Evolutionary conservation across 2,797 vertebrate species (phyloP).

Genomic region (Antennarius maculatus): DNA sequence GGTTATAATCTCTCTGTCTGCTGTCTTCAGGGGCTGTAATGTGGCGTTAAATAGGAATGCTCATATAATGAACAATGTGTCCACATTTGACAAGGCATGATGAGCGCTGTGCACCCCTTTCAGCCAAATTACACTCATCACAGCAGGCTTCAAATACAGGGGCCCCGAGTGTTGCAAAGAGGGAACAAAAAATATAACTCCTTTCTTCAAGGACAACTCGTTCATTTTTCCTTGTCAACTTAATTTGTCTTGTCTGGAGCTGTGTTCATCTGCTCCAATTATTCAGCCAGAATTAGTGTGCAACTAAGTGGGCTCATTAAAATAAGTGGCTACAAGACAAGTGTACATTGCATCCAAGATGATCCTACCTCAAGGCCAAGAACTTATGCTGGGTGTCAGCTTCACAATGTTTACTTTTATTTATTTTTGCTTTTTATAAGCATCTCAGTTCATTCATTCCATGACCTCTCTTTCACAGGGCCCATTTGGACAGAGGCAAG

Average conservation of each 20-base stretch:
- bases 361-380: slow-evolving; percentile 61
- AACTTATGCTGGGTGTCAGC: slow-evolving; percentile 53
- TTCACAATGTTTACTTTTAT: slow-evolving; percentile 50
- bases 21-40: slow-evolving; percentile 69
- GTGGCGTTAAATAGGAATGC: slow-evolving; percentile 79
- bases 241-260: slow-evolving; percentile 51
- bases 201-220: slow-evolving; percentile 31
- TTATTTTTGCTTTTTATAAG: slow-evolving; percentile 43
- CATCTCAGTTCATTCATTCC: slow-evolving; percentile 11
- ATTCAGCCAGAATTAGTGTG: slow-evolving; percentile 65
- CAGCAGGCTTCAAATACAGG: slow-evolving; percentile 23
- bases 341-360: slow-evolving; percentile 53
- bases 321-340: slow-evolving; percentile 71
- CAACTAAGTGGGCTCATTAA: slow-evolving; percentile 78
- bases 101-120: slow-evolving; percentile 69
- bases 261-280: slow-evolving; percentile 57
- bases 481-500: slow-evolving; percentile 29
- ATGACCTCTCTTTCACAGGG: slow-evolving; percentile 23
- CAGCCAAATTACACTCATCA: slow-evolving; percentile 63
- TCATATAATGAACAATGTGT: slow-evolving; percentile 78
- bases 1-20: slow-evolving; percentile 66
- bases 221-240: slow-evolving; percentile 50
- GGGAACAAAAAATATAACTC: slow-evolving; percentile 30
- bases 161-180: slow-evolving; percentile 27
- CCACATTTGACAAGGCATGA: slow-evolving; percentile 76